Evolutionary conservation across 23 tunicate species (phyloP).

Genomic region (Halocynthia aurantium): DNA sequence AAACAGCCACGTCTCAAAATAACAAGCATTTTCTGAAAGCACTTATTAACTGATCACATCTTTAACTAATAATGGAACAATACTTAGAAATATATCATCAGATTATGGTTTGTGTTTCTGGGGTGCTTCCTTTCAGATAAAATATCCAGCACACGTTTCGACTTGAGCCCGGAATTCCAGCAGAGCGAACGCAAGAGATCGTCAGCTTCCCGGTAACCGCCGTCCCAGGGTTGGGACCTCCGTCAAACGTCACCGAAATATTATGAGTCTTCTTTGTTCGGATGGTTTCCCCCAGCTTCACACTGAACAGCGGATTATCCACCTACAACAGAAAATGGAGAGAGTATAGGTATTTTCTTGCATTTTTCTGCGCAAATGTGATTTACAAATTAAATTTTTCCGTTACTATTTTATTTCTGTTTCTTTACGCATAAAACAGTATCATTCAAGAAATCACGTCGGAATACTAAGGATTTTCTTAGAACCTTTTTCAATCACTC

Average conservation of each 20-base stretch:
- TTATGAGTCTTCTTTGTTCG: constrained; percentile 77
- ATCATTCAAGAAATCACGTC: no score
- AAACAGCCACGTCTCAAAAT: no score
- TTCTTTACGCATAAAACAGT: not conserved
- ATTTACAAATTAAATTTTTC: not conserved
- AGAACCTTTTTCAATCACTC: no score
- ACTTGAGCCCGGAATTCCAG: constrained; percentile 21
- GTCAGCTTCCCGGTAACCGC: constrained; percentile 87
- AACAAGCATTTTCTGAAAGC: no score
- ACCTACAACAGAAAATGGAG: constrained; percentile 34
- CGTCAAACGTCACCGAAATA: constrained; percentile 72
- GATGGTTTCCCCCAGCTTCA: constrained; percentile 63
- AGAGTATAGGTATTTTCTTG: not conserved
- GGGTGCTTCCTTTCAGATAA: constrained; percentile 89
- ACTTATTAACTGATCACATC: no score
- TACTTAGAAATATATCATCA: not conserved
- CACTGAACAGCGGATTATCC: constrained; percentile 68
- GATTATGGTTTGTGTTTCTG: constrained; percentile 32
- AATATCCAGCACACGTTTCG: constrained; percentile 59
- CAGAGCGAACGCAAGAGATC: constrained; percentile 55
- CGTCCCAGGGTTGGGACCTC: constrained; percentile 51
- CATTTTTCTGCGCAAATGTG: not conserved
- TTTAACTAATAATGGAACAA: no score
- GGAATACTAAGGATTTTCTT: no score
- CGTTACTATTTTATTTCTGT: not conserved